These are phyloP conservation scores for Nycticebus coucang DNA, from an alignment of 2,113 vertebrate genomes.

Conservation along the genomic window DNA sequence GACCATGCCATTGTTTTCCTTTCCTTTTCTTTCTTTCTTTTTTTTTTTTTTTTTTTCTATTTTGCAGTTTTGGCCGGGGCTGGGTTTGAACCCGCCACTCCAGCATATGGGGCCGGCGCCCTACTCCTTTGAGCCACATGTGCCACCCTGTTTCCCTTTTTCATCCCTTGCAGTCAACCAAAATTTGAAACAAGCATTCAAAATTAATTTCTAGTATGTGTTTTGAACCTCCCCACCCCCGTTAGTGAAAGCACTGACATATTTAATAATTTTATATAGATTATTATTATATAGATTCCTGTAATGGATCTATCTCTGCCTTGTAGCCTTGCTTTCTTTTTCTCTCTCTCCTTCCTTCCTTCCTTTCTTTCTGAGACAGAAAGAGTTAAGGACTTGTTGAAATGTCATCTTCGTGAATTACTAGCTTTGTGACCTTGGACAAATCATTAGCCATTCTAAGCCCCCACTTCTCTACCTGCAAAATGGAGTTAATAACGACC, in stretches of 20 bases:
- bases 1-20: background rate
- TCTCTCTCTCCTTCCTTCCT: background rate
- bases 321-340: background rate
- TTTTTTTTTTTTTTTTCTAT: no score
- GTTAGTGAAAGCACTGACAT: background rate
- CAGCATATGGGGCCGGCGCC: no score
- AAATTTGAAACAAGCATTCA: conserved; percentile 2
- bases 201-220: background rate
- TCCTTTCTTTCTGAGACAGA: background rate
- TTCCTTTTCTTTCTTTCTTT: no score
- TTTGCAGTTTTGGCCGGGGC: no score
- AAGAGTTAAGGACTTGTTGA: background rate
- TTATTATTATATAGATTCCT: background rate
- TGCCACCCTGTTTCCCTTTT: background rate
- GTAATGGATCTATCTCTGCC: background rate
- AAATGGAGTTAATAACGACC: background rate
- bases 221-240: background rate
- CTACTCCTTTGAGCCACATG: no score
- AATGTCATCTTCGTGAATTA: background rate
- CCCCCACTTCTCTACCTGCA: background rate
- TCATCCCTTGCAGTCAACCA: background rate
- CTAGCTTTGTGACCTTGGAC: background rate
- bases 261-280: background rate
- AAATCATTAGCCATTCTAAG: background rate
- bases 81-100: no score